A percentile compares a stretch with the other conserved stretches of the same genome.
Conservation (phyloP, 2,113 vertebrate species). For the Aleadryas rufinucha region DNA sequence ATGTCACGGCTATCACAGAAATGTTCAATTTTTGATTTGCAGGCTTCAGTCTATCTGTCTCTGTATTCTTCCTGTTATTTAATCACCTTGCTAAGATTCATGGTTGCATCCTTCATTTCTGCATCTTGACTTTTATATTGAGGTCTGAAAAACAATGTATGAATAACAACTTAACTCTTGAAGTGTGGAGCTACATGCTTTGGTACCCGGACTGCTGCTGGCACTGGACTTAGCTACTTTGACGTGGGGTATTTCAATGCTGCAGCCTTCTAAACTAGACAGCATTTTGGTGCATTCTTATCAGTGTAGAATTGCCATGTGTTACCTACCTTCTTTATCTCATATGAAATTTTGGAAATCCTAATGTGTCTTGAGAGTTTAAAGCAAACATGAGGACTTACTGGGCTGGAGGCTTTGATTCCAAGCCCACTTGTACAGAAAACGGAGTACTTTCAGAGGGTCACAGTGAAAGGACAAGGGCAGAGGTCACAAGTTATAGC, state of each 20-base stretch:
- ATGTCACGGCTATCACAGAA: background rate
- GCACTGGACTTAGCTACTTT: background rate
- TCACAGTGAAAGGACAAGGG: background rate
- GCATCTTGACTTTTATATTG: background rate
- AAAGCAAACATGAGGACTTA: background rate
- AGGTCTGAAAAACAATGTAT: background rate
- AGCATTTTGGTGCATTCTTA: background rate
- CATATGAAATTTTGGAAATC: background rate
- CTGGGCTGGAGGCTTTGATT: background rate
- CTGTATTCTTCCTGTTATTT: background rate
- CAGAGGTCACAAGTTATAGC: background rate
- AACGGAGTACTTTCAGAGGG: background rate
- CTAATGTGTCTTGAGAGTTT: background rate
- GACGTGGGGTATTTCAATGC: background rate
- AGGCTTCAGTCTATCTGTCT: background rate
- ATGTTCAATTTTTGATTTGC: background rate
- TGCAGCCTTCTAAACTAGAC: background rate
- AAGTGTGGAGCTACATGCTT: background rate
- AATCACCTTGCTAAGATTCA: background rate
- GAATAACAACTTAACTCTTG: background rate
- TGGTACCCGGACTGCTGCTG: background rate
- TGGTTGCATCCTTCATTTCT: background rate
- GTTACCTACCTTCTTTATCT: background rate
- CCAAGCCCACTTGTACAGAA: background rate
- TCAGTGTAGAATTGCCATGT: background rate